Percentiles rank a stretch among this genome's conserved stretches.
Evolutionary conservation across 1,140 invertebrate species (phyloP).

Genomic region (Drosophila kikkawai): DNA sequence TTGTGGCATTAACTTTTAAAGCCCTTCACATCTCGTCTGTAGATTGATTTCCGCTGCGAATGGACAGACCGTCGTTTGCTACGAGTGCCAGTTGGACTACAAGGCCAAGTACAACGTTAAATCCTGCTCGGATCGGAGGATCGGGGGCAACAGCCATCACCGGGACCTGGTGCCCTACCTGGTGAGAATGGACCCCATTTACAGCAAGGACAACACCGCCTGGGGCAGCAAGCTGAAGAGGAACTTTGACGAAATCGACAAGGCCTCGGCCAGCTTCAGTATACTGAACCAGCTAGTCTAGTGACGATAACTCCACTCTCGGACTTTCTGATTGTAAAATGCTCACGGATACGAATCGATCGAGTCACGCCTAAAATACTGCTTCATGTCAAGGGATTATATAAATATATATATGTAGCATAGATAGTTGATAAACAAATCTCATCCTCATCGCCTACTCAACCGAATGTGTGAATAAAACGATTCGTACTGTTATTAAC

Average conservation of each 20-base stretch:
- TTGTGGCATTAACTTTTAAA: neutral
- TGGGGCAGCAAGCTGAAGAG: slow-evolving; percentile 72
- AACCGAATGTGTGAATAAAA: slow-evolving; percentile 56
- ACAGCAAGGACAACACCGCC: slow-evolving; percentile 50
- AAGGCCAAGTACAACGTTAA: slow-evolving; percentile 44
- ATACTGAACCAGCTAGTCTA: slow-evolving; percentile 76
- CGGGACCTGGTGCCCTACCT: slow-evolving; percentile 30
- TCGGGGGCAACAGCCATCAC: slow-evolving; percentile 17
- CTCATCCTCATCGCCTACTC: slow-evolving; percentile 23
- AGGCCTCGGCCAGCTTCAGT: slow-evolving; percentile 74
- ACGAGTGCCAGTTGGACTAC: slow-evolving; percentile 50
- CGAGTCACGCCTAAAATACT: slow-evolving; percentile 42
- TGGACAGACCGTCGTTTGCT: slow-evolving; percentile 55
- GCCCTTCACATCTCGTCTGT: neutral
- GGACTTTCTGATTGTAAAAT: slow-evolving; percentile 19
- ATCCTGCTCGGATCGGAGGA: slow-evolving; percentile 30
- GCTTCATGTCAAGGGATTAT: slow-evolving; percentile 75
- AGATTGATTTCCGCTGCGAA: slow-evolving; percentile 51
- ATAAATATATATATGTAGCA: neutral
- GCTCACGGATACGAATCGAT: slow-evolving; percentile 23
- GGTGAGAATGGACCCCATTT: slow-evolving; percentile 49
- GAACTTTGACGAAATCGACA: slow-evolving; percentile 75
- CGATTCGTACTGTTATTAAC: slow-evolving; percentile 72
- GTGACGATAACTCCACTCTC: slow-evolving; percentile 16
- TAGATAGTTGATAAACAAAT: slow-evolving; percentile 22